Base-by-base conservation (phyloP, 2,113 vertebrate species). In the Promerops cafer region DNA sequence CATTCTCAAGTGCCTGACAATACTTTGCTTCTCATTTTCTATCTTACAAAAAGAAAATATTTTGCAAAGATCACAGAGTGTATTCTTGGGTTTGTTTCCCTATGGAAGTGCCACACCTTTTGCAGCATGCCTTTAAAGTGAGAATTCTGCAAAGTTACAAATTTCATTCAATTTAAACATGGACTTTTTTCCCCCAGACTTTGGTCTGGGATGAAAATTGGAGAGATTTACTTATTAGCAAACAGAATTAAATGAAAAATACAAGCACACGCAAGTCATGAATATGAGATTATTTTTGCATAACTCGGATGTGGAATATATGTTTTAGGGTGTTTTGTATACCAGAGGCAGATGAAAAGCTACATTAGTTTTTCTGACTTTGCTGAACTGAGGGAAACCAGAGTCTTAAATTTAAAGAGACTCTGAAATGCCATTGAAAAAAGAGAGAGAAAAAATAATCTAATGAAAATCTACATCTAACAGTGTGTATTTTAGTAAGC, bases 221-320 rank as follows among this genome's bases (percentile, higher is more conserved):
- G 79, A 66, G 5, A 52, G 2, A 82, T 31, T 6, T 49, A 30
- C 13, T 53, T 78, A n/a, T 80, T 57, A 89, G 11, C 4, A 85
- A 89, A 53, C 1, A 65, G 8, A 59, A 60, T 70, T 75, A 59
- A 83, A 70, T 68, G 17, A 87, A 89, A 76, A 83, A 42, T 42
- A 4, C 24, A 84, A 84, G 23, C 3, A 44, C 0, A 0, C 4
- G 64, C 13, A 49, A 30, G 10, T 42, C 3, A 31, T 39, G 11
- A 11, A n/a, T 69, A 47, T 40, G 24, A 83, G 17, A 28, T 69
- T 2, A 42, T 72, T 87, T 85, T 66, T 63, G 35, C 11, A 14
- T 5, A 47, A 11, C 1, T 82, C 11, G 0, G 0, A 16, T 76
- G 11, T 39, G 9, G 49, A 61, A 13, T 63, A 35, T 7, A 5